A percentile compares a stretch with the other conserved stretches of the same genome.
These are phyloP conservation scores for Semnopithecus entellus DNA, from an alignment of 2,113 vertebrate genomes.

Conservation along the genomic window DNA sequence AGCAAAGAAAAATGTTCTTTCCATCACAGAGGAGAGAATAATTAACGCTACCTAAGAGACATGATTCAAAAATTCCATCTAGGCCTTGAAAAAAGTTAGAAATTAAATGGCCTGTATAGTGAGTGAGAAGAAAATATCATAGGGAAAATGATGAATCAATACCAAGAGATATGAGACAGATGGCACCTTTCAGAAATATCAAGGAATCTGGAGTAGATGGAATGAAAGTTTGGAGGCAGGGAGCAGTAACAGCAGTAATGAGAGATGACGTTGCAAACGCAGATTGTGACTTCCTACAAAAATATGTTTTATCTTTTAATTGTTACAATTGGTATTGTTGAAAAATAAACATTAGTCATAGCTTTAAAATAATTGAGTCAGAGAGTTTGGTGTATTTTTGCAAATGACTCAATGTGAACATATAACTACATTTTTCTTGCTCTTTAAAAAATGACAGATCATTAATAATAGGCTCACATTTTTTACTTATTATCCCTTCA, in stretches of 20 bases:
- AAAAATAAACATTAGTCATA: background rate
- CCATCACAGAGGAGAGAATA: background rate
- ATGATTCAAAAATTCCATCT: background rate
- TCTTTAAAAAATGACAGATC: constrained; percentile 38
- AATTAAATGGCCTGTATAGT: background rate
- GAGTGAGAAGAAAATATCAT: background rate
- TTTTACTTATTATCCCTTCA: constrained; percentile 45
- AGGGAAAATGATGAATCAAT: background rate
- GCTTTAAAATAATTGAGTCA: constrained; percentile 3
- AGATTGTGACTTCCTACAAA: background rate
- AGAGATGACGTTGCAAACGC: background rate
- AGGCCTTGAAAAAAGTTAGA: background rate
- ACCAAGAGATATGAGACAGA: background rate
- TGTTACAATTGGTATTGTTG: background rate
- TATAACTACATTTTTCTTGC: constrained; percentile 29
- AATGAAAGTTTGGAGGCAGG: background rate
- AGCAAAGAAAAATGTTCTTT: background rate
- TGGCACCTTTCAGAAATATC: background rate
- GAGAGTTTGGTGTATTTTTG: background rate
- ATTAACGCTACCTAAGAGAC: background rate
- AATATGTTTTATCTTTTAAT: background rate
- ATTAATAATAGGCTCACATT: constrained; percentile 21
- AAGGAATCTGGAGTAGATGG: background rate
- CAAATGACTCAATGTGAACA: background rate
- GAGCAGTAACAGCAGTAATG: background rate